These are phyloP conservation scores for Aelia acuminata DNA, from an alignment of 2,888 invertebrate species.

Conservation along the genomic window DNA sequence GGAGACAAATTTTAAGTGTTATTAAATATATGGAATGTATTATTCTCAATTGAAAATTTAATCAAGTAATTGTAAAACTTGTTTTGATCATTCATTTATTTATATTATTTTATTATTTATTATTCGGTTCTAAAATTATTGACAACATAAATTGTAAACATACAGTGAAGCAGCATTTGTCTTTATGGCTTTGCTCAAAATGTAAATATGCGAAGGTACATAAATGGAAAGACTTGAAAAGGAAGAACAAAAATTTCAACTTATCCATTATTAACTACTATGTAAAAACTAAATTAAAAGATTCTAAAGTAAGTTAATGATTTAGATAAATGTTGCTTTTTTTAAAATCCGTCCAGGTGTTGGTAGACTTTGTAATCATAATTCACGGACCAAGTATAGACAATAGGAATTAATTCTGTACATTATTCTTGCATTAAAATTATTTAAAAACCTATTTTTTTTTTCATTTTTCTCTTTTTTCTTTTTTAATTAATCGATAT, in stretches of 20 bases:
- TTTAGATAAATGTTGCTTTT: conserved; percentile 32
- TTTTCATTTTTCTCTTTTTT: neutral
- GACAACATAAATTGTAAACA: neutral
- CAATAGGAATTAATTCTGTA: conserved; percentile 54
- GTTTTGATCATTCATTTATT: neutral
- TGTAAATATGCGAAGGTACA: conserved; percentile 45
- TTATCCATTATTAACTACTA: conserved; percentile 2
- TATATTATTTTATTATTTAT: neutral
- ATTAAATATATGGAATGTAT: neutral
- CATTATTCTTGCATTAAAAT: conserved; percentile 2
- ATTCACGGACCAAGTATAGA: conserved; percentile 59
- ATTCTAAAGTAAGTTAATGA: conserved; percentile 45
- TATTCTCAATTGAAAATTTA: neutral
- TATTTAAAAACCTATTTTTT: neutral
- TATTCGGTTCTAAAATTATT: neutral
- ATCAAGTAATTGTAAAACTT: neutral
- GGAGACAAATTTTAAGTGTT: neutral
- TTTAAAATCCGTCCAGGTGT: conserved; percentile 56
- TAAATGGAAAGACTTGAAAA: conserved; percentile 43
- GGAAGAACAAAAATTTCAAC: neutral
- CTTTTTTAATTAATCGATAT: neutral
- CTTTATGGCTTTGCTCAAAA: conserved; percentile 57
- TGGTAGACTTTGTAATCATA: conserved; percentile 53
- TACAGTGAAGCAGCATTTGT: conserved; percentile 60
- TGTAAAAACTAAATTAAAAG: conserved; percentile 37